phyloP scores from a whole-genome alignment of 35 echinoderm and acorn worm genomes.

The Lytechinus variegatus region DNA sequence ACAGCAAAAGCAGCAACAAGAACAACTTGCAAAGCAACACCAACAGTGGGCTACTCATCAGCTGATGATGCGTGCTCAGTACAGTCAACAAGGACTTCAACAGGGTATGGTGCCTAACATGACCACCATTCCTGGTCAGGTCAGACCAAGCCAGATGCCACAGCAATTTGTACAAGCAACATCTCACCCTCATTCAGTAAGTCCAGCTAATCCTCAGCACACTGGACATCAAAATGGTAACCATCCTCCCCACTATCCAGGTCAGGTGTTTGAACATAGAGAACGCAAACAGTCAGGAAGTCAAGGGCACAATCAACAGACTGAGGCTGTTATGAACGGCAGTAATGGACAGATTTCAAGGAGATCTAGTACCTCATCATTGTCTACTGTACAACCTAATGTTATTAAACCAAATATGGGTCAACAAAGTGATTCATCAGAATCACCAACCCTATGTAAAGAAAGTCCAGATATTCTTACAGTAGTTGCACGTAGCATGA shows the following conservation, averaged over 20 bases:
- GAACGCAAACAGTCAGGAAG: not conserved
- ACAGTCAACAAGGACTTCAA: not conserved
- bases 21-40: constrained; percentile 30
- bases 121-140: not conserved
- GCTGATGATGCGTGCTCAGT: constrained; percentile 22
- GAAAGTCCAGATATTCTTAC: constrained; percentile 13
- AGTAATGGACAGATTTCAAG: not conserved
- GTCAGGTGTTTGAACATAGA: not conserved
- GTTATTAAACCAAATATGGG: constrained; percentile 50
- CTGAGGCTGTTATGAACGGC: not conserved
- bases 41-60: constrained; percentile 30
- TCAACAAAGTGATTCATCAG: constrained; percentile 34
- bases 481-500: not conserved
- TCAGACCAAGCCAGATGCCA: not conserved
- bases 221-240: not conserved
- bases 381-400: constrained; percentile 30
- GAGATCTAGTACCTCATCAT: not conserved
- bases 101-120: not conserved
- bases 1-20: constrained; percentile 26
- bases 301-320: not conserved
- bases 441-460: not conserved
- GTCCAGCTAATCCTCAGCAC: constrained; percentile 11
- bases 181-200: not conserved
- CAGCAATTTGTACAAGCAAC: not conserved
- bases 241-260: not conserved